A percentile compares a stretch with the other conserved stretches of the same genome.
Conservation (phyloP, 2,113 vertebrate genomes). For the Bos javanicus region DNA sequence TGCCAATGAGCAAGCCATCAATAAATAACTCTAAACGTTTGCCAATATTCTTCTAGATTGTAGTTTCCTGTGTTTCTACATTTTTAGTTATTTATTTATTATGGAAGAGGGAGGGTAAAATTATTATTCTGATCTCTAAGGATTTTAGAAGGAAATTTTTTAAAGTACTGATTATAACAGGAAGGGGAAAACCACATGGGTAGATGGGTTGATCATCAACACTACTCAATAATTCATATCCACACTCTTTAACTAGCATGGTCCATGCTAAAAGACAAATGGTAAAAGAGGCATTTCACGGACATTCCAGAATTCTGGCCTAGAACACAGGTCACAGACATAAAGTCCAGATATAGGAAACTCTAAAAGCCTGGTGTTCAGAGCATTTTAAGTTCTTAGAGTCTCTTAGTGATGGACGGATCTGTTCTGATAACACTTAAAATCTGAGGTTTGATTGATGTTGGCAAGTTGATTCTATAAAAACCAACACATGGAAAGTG, state of each 20-base stretch:
- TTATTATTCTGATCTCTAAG: not conserved
- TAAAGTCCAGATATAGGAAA: not conserved
- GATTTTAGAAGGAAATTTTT: not conserved
- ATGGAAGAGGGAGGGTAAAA: not conserved
- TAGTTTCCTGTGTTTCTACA: slow-evolving; percentile 27
- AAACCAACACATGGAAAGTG: not conserved
- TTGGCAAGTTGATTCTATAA: not conserved
- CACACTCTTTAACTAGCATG: not conserved
- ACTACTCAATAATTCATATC: slow-evolving; percentile 33
- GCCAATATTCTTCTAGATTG: slow-evolving; percentile 62
- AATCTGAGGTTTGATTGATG: not conserved
- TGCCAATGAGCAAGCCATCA: slow-evolving; percentile 80
- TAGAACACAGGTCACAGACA: not conserved
- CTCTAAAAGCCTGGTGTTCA: not conserved
- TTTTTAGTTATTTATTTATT: slow-evolving; percentile 20
- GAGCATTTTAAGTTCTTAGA: slow-evolving; percentile 23
- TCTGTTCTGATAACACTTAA: not conserved
- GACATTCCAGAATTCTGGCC: not conserved
- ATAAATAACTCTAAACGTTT: slow-evolving; percentile 80
- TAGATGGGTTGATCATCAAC: not conserved
- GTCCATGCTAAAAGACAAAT: not conserved
- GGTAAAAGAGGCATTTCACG: slow-evolving; percentile 3
- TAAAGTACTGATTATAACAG: not conserved
- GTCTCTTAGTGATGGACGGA: not conserved
- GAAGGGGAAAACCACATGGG: not conserved